These are phyloP conservation scores for Ancistrus triradiatus DNA, from an alignment of 2,113 vertebrate species.

Conservation along the genomic window DNA sequence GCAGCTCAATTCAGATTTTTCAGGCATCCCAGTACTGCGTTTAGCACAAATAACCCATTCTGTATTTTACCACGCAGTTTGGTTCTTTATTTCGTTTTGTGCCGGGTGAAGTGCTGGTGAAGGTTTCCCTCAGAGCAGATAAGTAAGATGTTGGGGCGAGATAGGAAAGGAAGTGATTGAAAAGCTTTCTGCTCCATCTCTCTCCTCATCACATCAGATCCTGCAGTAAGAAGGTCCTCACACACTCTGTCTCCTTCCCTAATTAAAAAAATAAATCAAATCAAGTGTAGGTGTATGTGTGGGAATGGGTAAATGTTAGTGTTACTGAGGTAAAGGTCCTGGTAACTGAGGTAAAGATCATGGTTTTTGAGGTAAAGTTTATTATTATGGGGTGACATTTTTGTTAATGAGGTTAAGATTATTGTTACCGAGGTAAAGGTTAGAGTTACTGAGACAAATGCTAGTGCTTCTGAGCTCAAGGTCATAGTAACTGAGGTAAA, in stretches of 20 bases:
- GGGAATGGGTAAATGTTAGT: neutral
- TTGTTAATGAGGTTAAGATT: neutral
- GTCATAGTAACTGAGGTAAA: too few relatives aligned
- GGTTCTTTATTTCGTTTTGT: slow-evolving; percentile 25
- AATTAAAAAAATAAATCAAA: slow-evolving; percentile 69
- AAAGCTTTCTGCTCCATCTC: slow-evolving; percentile 39
- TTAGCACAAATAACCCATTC: too few relatives aligned
- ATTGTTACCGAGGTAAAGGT: neutral
- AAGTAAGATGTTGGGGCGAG: slow-evolving; percentile 59
- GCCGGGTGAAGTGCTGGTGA: slow-evolving; percentile 69
- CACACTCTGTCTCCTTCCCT: slow-evolving; percentile 35
- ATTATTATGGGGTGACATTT: too few relatives aligned
- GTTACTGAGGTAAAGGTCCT: neutral
- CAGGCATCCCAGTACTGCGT: too few relatives aligned
- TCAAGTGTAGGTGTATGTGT: slow-evolving; percentile 48
- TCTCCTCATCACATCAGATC: slow-evolving; percentile 29
- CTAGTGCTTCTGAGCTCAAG: neutral
- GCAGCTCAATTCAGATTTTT: too few relatives aligned
- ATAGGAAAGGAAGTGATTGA: slow-evolving; percentile 57
- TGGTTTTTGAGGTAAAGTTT: neutral
- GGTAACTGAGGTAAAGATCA: neutral
- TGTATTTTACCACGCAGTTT: slow-evolving; percentile 33
- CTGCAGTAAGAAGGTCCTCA: slow-evolving; percentile 24
- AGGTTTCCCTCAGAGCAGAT: slow-evolving; percentile 65
- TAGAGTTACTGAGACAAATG: neutral